phyloP scores from a whole-genome alignment of 2,888 invertebrate genomes.

The Chrysomela aeneicollis region DNA sequence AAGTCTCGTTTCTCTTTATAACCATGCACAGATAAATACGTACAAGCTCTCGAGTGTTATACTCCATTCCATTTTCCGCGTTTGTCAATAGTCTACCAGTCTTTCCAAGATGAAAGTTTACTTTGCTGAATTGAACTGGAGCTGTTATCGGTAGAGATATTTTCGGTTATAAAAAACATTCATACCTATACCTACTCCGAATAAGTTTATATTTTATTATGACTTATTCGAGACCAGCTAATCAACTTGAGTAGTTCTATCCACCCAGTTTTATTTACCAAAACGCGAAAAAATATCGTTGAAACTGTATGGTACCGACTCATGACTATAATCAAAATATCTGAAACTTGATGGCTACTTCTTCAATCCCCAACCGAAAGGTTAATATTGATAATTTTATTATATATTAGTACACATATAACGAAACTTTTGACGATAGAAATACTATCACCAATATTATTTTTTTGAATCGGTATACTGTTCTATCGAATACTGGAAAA shows the following conservation, averaged over 20 bases:
- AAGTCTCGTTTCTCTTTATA: neutral
- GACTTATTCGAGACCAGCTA: conserved; percentile 20
- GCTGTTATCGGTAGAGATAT: conserved; percentile 26
- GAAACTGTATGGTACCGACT: neutral
- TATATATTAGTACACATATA: too few relatives aligned
- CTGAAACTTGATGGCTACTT: too few relatives aligned
- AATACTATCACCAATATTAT: too few relatives aligned
- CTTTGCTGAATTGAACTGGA: conserved; percentile 51
- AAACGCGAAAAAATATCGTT: conserved; percentile 3
- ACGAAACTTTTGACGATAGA: too few relatives aligned
- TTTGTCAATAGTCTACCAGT: conserved; percentile 33
- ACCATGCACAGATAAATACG: neutral
- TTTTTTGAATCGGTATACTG: too few relatives aligned
- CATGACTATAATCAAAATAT: too few relatives aligned
- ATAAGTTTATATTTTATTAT: conserved; percentile 29
- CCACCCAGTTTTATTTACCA: conserved; percentile 28
- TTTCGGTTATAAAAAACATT: conserved; percentile 29
- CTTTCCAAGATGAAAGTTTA: conserved; percentile 41
- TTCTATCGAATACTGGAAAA: too few relatives aligned
- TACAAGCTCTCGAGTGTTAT: conserved; percentile 14
- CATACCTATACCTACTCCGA: conserved; percentile 16
- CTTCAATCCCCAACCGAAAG: too few relatives aligned
- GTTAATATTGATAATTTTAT: too few relatives aligned
- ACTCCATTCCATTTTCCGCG: conserved; percentile 27
- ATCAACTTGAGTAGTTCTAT: conserved; percentile 30